phyloP scores from a whole-genome alignment of 2,797 vertebrate species.

The Enteromius trimaculatus region DNA sequence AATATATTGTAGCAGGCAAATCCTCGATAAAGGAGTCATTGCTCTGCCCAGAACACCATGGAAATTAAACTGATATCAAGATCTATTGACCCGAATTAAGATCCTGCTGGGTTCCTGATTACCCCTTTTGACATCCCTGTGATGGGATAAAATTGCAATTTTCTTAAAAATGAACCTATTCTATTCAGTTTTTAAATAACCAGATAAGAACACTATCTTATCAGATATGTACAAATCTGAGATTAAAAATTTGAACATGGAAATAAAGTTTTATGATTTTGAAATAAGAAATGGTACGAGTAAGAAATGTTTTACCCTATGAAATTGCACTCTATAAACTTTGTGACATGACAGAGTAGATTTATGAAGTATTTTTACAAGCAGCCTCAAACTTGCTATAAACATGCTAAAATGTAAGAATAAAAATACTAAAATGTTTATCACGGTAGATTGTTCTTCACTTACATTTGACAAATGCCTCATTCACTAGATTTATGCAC shows the following conservation, averaged over 20 bases:
- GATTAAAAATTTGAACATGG: background rate
- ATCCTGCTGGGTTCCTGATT: constrained; percentile 61
- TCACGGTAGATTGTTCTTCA: background rate
- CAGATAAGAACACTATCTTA: constrained; percentile 24
- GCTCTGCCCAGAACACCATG: constrained; percentile 52
- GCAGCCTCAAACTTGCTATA: background rate
- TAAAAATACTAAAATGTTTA: background rate
- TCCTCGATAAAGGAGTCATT: constrained; percentile 44
- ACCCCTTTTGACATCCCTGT: constrained; percentile 57
- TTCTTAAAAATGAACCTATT: constrained; percentile 47
- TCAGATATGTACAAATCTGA: constrained; percentile 37
- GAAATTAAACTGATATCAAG: constrained; percentile 56
- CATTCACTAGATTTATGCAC: constrained; percentile 11
- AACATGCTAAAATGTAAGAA: background rate
- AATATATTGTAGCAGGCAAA: constrained; percentile 12
- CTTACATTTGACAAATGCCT: background rate
- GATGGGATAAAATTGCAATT: constrained; percentile 58
- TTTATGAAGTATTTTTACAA: background rate
- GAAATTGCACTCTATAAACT: no score
- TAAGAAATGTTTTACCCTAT: background rate
- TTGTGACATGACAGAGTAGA: background rate
- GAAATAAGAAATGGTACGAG: background rate
- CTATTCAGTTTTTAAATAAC: constrained; percentile 10
- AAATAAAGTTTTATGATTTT: background rate
- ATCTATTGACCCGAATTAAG: constrained; percentile 61